These are phyloP conservation scores for Melanostoma mellinum DNA, from an alignment of 2,888 invertebrate genomes.

Conservation along the genomic window DNA sequence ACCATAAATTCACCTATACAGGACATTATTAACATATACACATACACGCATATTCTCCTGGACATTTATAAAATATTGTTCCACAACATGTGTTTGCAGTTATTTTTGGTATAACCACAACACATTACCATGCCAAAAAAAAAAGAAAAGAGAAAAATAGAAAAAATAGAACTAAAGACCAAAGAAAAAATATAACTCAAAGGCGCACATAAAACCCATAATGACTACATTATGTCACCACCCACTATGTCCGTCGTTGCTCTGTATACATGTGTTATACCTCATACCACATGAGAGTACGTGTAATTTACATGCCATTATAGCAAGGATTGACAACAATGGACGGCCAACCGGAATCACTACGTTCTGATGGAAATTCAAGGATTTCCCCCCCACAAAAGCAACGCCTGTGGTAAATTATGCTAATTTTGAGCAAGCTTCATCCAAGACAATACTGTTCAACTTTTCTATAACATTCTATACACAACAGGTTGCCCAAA, in stretches of 20 bases:
- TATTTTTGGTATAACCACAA: constrained; percentile 61
- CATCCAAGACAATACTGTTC: too few relatives aligned
- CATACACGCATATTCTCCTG: constrained; percentile 4
- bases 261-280: constrained; percentile 18
- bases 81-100: constrained; percentile 68
- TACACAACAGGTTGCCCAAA: constrained; percentile 31
- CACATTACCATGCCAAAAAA: constrained; percentile 35
- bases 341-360: constrained; percentile 41
- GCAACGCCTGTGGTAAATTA: constrained; percentile 14
- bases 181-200: constrained; percentile 35
- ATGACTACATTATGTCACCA: constrained; percentile 51
- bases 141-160: constrained; percentile 2
- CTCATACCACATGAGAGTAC: constrained; percentile 33
- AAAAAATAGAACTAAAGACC: constrained; percentile 15
- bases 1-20: constrained; percentile 43
- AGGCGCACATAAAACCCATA: constrained; percentile 47
- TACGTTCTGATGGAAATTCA: constrained; percentile 52
- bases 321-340: constrained; percentile 55
- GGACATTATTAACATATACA: constrained; percentile 59
- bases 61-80: constrained; percentile 36
- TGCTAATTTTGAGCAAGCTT: constrained; percentile 14
- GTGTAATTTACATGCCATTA: constrained; percentile 65
- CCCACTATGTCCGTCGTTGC: constrained; percentile 35
- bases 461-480: neutral
- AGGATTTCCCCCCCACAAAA: constrained; percentile 19